phyloP scores from a whole-genome alignment of 2,888 invertebrate genomes.

The Chaetoderma sp. region DNA sequence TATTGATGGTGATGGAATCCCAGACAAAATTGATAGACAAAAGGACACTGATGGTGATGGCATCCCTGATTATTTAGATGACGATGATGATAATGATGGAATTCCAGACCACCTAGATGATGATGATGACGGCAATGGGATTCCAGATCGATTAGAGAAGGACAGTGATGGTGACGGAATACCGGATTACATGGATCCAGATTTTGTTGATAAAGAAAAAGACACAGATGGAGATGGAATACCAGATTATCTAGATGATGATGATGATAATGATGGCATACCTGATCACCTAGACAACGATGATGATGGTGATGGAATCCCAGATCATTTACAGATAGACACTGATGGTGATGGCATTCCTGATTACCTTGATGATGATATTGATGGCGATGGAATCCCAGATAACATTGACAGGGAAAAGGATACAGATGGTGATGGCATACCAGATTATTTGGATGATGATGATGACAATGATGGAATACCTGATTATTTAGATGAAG shows the following conservation, averaged over 20 bases:
- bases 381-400: conserved; percentile 37
- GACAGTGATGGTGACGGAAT: conserved; percentile 39
- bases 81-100: conserved; percentile 43
- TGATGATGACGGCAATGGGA: conserved; percentile 42
- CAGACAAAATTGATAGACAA: conserved; percentile 55
- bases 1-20: conserved; percentile 63
- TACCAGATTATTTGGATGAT: conserved; percentile 32
- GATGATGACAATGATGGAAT: conserved; percentile 31
- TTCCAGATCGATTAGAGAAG: conserved; percentile 33
- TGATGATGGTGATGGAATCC: conserved; percentile 35
- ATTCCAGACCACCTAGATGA: conserved; percentile 42
- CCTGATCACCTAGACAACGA: conserved; percentile 45
- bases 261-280: conserved; percentile 38
- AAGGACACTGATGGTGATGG: conserved; percentile 61
- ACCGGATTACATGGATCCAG: conserved; percentile 24
- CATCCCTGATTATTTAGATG: conserved; percentile 48
- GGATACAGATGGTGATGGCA: conserved; percentile 29
- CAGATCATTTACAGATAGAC: conserved; percentile 24
- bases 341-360: conserved; percentile 37
- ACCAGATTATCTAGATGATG: conserved; percentile 34
- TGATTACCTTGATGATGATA: conserved; percentile 36
- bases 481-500: conserved; percentile 25
- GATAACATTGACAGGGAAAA: conserved; percentile 43
- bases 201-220: conserved; percentile 22
- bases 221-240: conserved; percentile 26